These are phyloP conservation scores for Hydrozoanthus gracilis DNA, from an alignment of 92 coral and sea anemone species.

Conservation along the genomic window DNA sequence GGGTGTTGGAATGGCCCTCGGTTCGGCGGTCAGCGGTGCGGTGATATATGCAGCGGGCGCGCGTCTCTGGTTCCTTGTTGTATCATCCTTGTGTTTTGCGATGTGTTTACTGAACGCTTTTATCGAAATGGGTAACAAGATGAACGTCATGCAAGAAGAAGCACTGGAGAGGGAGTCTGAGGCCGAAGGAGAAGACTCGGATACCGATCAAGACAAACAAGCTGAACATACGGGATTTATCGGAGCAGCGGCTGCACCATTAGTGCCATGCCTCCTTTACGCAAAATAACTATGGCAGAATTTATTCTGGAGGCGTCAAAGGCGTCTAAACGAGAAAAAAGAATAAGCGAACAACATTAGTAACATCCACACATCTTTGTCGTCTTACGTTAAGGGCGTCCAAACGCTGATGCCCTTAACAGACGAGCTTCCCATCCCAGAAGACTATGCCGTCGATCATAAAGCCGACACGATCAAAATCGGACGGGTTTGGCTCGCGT, in stretches of 20 bases:
- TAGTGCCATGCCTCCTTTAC: conserved; percentile 90
- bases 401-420: too few relatives aligned
- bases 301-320: too few relatives aligned
- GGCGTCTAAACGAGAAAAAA: too few relatives aligned
- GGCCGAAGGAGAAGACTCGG: conserved; percentile 47
- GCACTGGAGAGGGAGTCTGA: conserved; percentile 48
- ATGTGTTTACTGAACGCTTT: conserved; percentile 66
- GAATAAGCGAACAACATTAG: too few relatives aligned
- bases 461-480: too few relatives aligned
- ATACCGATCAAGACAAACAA: conserved; percentile 35
- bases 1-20: conserved; percentile 91
- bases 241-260: conserved; percentile 95
- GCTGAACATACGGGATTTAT: conserved; percentile 58
- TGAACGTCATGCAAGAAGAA: conserved; percentile 59
- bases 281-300: conserved; percentile 46
- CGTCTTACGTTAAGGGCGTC: too few relatives aligned
- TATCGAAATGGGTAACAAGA: conserved; percentile 64
- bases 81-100: conserved; percentile 62
- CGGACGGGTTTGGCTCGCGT: too few relatives aligned
- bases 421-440: too few relatives aligned
- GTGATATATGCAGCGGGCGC: conserved; percentile 68
- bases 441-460: too few relatives aligned
- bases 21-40: conserved; percentile 84
- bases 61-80: conserved; percentile 64
- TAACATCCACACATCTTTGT: too few relatives aligned